Base-by-base conservation (phyloP, 2,888 invertebrate genomes). In the Dynastes grantii region DNA sequence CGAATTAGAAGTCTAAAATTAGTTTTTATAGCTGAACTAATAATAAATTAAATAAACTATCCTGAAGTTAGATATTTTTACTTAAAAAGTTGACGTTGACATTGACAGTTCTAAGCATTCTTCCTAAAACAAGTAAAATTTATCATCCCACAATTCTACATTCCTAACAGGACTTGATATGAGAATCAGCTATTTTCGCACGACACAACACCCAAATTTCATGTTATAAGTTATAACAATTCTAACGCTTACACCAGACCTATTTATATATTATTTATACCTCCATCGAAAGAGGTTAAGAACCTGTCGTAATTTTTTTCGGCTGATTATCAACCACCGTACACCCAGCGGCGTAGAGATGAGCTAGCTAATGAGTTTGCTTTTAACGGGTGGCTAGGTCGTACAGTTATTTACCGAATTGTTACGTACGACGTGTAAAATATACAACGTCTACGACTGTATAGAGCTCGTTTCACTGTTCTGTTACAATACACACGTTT, bases 321-420 rank as follows among this genome's bases (percentile, higher is more conserved):
- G 16, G 58, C n/a, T 22, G 22, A 22, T 22, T 9, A 27, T 22
- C 16, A 58, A 58, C 16, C 22, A 58, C 16, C 8, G 16, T 58
- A 22, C 55, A 9, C 9, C 53, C 49, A 40, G 9, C 16, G 27
- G 22, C 29, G 16, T 27, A 51, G 53, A 76, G 61, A 76, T 79
- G 73, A 75, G 29, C 45, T 68, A 22, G 40, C 71, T 68, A 80
- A 67, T 67, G 16, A 58, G 78, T 83, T 83, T 81, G 80, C 82
- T 82, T 83, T 84, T 84, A 83, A 85, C 85, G 85, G 84, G 80
- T 83, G 83, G 82, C 81, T 81, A 40, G 37, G 27, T 37, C 40
- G 82, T 80, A 84, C 84, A 84, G 84, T 84, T 84, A 84, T 79
- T 82, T 78, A 80, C 78, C 81, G 82, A 81, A 83, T 82, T 83